A percentile compares a stretch with the other conserved stretches of the same genome.
These are phyloP conservation scores for Scarus forsteni DNA, from an alignment of 2,797 vertebrate genomes.

Conservation along the genomic window DNA sequence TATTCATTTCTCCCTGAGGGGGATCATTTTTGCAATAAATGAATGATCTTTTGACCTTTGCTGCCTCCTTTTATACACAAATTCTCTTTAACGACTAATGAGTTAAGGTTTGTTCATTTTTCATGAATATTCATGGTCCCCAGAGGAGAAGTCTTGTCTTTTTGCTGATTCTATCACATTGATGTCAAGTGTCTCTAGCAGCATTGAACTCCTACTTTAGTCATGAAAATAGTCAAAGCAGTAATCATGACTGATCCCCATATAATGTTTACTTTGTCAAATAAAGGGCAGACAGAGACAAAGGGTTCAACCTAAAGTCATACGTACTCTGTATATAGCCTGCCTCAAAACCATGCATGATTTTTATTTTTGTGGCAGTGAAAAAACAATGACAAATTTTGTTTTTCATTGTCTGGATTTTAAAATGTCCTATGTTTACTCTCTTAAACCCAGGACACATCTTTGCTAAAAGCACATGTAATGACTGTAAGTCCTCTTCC, in stretches of 20 bases:
- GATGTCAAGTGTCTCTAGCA: neutral
- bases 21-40: neutral
- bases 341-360: no score
- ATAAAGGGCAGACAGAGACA: neutral
- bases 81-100: neutral
- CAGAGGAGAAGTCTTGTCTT: neutral
- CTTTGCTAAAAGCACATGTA: no score
- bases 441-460: no score
- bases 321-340: no score
- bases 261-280: neutral
- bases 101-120: neutral
- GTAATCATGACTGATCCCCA: neutral
- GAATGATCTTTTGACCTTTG: conserved; percentile 11
- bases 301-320: neutral
- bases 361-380: no score
- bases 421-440: no score
- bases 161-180: neutral
- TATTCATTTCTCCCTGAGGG: neutral
- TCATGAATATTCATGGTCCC: neutral
- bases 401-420: no score
- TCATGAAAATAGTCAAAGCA: neutral
- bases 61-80: neutral
- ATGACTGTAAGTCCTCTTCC: no score
- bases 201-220: neutral
- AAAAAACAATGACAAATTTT: no score